Evolutionary conservation across 1,140 invertebrate genomes (phyloP), one percentile per base, ranked within the genome.

Genomic region (Lanistes nyassanus): DNA sequence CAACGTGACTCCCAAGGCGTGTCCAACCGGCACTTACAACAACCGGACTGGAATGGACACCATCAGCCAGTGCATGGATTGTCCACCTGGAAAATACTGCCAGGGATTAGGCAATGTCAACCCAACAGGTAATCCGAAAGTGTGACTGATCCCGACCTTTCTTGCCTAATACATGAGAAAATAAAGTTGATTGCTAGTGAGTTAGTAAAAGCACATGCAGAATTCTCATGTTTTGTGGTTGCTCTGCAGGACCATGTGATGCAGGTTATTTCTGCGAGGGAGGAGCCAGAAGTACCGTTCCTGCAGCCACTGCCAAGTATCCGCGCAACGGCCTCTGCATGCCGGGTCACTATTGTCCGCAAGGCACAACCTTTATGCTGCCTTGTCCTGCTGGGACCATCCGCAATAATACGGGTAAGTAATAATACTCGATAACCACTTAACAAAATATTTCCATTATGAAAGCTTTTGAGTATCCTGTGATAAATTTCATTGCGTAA

Each of bases 211-310:
- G n/a, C n/a, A n/a, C n/a, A n/a, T n/a, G n/a, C n/a, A n/a, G n/a
- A n/a, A n/a, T n/a, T n/a, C n/a, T 62, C 21, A 39, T 19, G 16
- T 34, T 34, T 67, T 53, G 19, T 72, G 9, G 42, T 69, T 0
- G 70, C 47, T 79, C 65, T 76, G 6, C 68, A 88, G 86, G 85
- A 76, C 79, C 81, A n/a, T 88, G 87, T 83, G 81, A 82, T 73
- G 85, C 79, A 37, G 87, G 87, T 0, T 87, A 84, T 66, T 87
- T 84, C 80, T 88, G 87, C 74, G 55, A 87, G 56, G 85, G 85
- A 31, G 83, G 85, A 26, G 81, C 87, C 31, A 76, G 68, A 64
- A 83, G 77, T n/a, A 66, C 75, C 19, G 82, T 83, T n/a, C 86
- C 87, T 3, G 56, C 64, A 21, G 74, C 85, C 19, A 79, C 77